Base-by-base conservation (phyloP, 1,140 invertebrate species). In the Lineus longissimus region DNA sequence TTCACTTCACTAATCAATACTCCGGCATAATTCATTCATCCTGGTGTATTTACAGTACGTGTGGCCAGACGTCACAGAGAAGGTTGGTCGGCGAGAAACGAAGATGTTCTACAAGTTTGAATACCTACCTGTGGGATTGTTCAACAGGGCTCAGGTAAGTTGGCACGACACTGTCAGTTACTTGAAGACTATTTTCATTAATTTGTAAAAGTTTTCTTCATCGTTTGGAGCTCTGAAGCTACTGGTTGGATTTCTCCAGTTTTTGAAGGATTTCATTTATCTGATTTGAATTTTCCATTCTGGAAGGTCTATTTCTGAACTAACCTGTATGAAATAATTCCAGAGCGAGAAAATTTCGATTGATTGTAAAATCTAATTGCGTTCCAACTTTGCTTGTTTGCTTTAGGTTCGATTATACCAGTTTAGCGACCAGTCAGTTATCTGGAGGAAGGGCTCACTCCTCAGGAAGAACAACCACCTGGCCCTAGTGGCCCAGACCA, bases 111-210 rank as follows among this genome's bases (percentile, higher is more conserved):
- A 78, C 65, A 71, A 66, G 36, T 80, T 79, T 66, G 69, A 73
- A 15, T 80, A 80, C 47, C 69, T 80, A 19, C 78, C 78, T 22
- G 69, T 75, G 51, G 79, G 80, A 15, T 65, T 81, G n/a, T 81
- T 81, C 67, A 81, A 81, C 64, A 74, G 80, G 72, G 76, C 73
- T 23, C 80, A 81, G 76, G 78, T 80, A 62, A 51, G 33, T 7
- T n/a, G n/a, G 23, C 27, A n/a, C 36, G 23, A n/a, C 17, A 30
- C 17, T 15, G 13, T 27, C 51, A 55, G 23, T 17, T 23, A 15
- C 9, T 13, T 23, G 11, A 11, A 11, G 17, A n/a, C 47, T 7
- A 64, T 56, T 9, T 60, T 55, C n/a, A 15, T 22, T 60, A 9
- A 55, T 60, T n/a, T n/a, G n/a, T n/a, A n/a, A n/a, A n/a, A n/a